phyloP scores from a whole-genome alignment of 2,888 invertebrate genomes.

The Drosophila macrothrix region DNA sequence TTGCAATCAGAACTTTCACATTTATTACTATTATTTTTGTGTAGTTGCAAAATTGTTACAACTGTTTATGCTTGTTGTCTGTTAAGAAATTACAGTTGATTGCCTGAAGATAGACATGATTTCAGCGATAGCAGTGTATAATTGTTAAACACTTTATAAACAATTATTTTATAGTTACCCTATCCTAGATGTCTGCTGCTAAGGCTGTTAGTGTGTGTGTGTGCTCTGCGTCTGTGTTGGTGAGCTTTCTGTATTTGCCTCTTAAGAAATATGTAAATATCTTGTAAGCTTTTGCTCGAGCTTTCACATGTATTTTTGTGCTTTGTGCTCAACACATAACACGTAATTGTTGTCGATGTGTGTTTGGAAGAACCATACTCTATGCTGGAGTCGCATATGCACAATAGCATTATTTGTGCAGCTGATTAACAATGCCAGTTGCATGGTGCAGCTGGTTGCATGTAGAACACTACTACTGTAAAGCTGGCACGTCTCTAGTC shows the following conservation, averaged over 20 bases:
- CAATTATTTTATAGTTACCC: not conserved
- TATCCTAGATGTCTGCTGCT: not conserved
- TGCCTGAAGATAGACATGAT: not conserved
- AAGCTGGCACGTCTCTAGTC: not conserved
- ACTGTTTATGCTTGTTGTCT: not conserved
- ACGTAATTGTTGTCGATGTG: not conserved
- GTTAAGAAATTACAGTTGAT: not conserved
- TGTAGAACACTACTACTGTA: not conserved
- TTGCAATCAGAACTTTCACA: not conserved
- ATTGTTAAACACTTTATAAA: not conserved
- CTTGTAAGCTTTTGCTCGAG: not conserved
- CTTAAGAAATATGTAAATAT: no score
- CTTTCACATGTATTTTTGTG: not conserved
- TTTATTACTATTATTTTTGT: not conserved
- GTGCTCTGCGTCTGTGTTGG: not conserved
- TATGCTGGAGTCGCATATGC: not conserved
- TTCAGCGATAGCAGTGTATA: not conserved
- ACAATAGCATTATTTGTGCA: not conserved
- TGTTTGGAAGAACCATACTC: not conserved
- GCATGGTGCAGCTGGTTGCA: slow-evolving; percentile 23
- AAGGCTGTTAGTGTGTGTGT: not conserved
- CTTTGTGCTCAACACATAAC: not conserved
- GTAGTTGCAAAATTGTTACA: not conserved
- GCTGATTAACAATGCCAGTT: slow-evolving; percentile 3
- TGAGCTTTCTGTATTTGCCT: not conserved